A percentile compares a stretch with the other conserved stretches of the same genome.
phyloP scores from a whole-genome alignment of 2,888 invertebrate genomes.

The Gymnoscelis rufifasciata region DNA sequence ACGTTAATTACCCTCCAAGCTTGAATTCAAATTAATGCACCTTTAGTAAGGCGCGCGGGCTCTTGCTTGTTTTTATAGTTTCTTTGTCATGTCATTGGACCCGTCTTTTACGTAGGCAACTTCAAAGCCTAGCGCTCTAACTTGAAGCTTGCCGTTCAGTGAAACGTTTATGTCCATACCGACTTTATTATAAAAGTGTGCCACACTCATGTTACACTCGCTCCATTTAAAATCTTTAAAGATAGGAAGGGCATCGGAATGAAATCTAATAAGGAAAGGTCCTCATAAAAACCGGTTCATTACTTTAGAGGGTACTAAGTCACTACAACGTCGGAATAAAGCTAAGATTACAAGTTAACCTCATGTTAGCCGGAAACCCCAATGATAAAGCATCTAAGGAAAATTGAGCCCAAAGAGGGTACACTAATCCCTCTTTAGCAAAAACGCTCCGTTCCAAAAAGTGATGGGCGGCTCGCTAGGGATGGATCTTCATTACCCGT shows the following conservation, averaged over 20 bases:
- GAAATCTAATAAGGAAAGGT: slow-evolving; percentile 58
- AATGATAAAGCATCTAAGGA: slow-evolving; percentile 79
- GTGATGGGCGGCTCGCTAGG: slow-evolving; percentile 74
- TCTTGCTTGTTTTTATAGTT: slow-evolving; percentile 21
- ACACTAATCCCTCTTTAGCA: slow-evolving; percentile 79
- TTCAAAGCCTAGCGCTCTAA: slow-evolving; percentile 16
- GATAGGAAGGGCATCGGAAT: slow-evolving; percentile 20
- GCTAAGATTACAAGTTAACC: slow-evolving; percentile 79
- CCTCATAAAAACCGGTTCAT: slow-evolving; percentile 68
- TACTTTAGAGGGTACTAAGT: slow-evolving; percentile 69
- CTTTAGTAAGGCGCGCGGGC: slow-evolving; percentile 12
- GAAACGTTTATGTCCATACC: slow-evolving; percentile 9
- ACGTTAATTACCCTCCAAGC: slow-evolving; percentile 26
- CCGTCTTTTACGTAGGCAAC: slow-evolving; percentile 20
- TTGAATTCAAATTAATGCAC: slow-evolving; percentile 23
- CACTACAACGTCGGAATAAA: slow-evolving; percentile 73
- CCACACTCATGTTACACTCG: slow-evolving; percentile 12
- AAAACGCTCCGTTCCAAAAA: slow-evolving; percentile 78
- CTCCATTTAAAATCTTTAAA: slow-evolving; percentile 22
- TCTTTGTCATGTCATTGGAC: slow-evolving; percentile 19
- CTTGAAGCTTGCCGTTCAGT: slow-evolving; percentile 2
- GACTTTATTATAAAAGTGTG: slow-evolving; percentile 3
- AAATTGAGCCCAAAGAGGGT: slow-evolving; percentile 73
- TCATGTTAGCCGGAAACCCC: slow-evolving; percentile 76
- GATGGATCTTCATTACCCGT: slow-evolving; percentile 75